Evolutionary conservation across 2,888 invertebrate genomes (phyloP), one percentile per base, ranked within the genome.

Genomic region (Platycnemis pennipes): DNA sequence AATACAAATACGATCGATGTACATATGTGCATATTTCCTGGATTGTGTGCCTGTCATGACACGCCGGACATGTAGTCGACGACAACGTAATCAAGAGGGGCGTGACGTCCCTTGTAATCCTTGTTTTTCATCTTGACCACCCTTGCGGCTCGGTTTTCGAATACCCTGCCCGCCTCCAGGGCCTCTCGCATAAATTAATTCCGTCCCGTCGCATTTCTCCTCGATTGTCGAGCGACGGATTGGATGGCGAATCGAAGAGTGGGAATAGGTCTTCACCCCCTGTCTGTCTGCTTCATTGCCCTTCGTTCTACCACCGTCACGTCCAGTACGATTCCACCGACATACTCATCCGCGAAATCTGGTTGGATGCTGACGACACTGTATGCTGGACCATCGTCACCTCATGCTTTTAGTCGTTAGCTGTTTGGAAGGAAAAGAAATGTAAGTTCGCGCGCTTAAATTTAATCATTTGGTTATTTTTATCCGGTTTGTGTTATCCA

Each of bases 281-380:
- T n/a, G 2, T n/a, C 5, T 22, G 63, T 5, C 63, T 63, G 26
- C 26, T 63, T 63, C 63, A 63, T 63, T 63, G 63, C 63, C 63
- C 63, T n/a, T 63, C 63, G 63, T n/a, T 63, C 63, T n/a, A n/a
- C n/a, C 63, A 63, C 63, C n/a, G 63, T 63, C 63, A 63, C 22
- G 63, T 26, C 63, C 63, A 63, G n/a, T 63, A 63, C 63, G n/a
- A 63, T 63, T 63, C 63, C 22, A n/a, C 63, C 63, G 63, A n/a
- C 63, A 3, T 26, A 63, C 63, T 26, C 63, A 26, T 63, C 63
- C 56, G 26, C n/a, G 7, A 63, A 63, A 63, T 7, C 22, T n/a
- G 63, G n/a, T 63, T 26, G 63, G 22, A n/a, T 63, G 63, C 63
- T 26, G 63, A 63, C 63, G 63, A 63, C 63, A 63, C 63, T n/a